A percentile compares a stretch with the other conserved stretches of the same genome.
These are phyloP conservation scores for Sebastes elongatus DNA, from an alignment of 2,797 vertebrate genomes.

Conservation along the genomic window DNA sequence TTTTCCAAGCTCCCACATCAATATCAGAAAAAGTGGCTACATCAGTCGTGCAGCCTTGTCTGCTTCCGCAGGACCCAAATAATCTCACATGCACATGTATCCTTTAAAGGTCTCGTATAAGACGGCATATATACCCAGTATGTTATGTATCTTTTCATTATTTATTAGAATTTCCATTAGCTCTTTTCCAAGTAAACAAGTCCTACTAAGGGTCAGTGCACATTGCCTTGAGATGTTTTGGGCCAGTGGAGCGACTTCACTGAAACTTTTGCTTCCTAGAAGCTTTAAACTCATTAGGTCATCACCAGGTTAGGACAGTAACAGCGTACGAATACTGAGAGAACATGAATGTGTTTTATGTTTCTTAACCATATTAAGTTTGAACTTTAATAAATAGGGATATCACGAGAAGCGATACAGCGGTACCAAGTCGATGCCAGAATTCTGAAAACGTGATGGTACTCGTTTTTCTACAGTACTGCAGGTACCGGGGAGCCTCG, in stretches of 20 bases:
- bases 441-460: not conserved
- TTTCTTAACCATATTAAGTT: not conserved
- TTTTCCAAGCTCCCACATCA: not conserved
- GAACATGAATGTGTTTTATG: not conserved
- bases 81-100: constrained; percentile 8
- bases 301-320: constrained; percentile 1
- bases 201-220: constrained; percentile 47
- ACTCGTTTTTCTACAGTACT: too few species aligned
- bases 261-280: constrained; percentile 25
- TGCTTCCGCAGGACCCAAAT: constrained; percentile 3
- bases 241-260: constrained; percentile 30
- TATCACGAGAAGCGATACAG: not conserved
- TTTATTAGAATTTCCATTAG: constrained; percentile 65
- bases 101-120: constrained; percentile 30
- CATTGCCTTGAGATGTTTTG: constrained; percentile 53
- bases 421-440: not conserved
- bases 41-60: not conserved
- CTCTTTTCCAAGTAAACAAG: constrained; percentile 55
- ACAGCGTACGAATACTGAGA: not conserved
- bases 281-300: constrained; percentile 25
- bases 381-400: not conserved
- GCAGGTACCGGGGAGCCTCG: too few species aligned
- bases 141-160: constrained; percentile 63
- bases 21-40: not conserved
- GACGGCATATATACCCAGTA: constrained; percentile 38